Conservation (phyloP, 2,888 invertebrate species). For the Linnaemya vulpina region DNA sequence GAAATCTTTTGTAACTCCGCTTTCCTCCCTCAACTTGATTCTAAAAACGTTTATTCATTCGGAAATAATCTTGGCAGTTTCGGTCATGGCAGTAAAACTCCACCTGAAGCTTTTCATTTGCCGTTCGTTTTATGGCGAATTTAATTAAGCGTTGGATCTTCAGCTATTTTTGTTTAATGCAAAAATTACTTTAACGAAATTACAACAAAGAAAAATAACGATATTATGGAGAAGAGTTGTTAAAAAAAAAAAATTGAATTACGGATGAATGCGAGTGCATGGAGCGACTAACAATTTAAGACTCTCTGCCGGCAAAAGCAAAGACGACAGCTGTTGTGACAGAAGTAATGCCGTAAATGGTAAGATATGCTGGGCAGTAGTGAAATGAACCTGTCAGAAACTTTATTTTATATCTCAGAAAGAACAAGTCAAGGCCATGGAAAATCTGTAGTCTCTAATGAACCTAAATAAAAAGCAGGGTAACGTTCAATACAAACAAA, state of each 20-base stretch:
- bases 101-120: not conserved
- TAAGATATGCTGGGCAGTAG: constrained; percentile 5
- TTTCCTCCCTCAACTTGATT: not conserved
- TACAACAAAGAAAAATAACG: not conserved
- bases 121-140: not conserved
- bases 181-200: not conserved
- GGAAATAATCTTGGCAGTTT: not conserved
- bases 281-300: not conserved
- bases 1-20: not conserved
- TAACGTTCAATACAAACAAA: too few species aligned
- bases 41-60: not conserved
- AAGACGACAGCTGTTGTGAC: constrained; percentile 10
- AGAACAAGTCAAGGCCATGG: too few species aligned
- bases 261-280: not conserved
- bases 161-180: not conserved
- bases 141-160: constrained; percentile 16
- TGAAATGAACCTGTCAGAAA: too few species aligned
- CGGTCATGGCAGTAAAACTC: not conserved
- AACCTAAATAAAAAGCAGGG: too few species aligned
- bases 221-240: not conserved
- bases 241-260: not conserved
- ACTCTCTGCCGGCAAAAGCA: too few species aligned
- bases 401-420: too few species aligned
- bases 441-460: too few species aligned
- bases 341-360: constrained; percentile 65